A percentile compares a stretch with the other conserved stretches of the same genome.
Conservation (phyloP, 2,797 vertebrate species). For the Salmo trutta region DNA sequence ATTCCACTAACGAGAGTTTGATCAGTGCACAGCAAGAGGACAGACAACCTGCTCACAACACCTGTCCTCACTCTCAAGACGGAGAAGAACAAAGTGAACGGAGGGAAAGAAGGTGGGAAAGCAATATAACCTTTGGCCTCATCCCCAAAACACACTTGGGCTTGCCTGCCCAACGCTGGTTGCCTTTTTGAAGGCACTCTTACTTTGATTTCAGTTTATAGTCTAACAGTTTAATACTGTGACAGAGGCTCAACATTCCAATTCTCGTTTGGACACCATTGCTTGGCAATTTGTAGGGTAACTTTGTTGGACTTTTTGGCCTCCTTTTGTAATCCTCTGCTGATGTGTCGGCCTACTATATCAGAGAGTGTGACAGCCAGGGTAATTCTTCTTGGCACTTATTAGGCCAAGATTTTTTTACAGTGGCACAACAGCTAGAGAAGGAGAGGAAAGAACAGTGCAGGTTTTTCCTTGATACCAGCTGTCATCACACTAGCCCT, state of each 20-base stretch:
- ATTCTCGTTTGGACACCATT: constrained; percentile 50
- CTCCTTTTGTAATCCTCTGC: constrained; percentile 40
- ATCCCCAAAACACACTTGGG: constrained; percentile 59
- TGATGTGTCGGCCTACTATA: neutral
- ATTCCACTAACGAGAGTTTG: constrained; percentile 67
- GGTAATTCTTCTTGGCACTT: neutral
- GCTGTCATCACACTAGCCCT: no score
- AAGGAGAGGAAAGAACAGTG: neutral
- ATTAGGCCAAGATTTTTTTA: neutral
- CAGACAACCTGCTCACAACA: constrained; percentile 48
- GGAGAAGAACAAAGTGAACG: neutral
- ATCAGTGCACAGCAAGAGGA: constrained; percentile 58
- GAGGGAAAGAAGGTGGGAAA: constrained; percentile 51
- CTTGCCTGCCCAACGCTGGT: constrained; percentile 58
- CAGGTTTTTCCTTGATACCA: no score
- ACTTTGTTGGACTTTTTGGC: neutral
- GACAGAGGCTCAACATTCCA: constrained; percentile 65
- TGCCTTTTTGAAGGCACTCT: constrained; percentile 68
- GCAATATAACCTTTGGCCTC: constrained; percentile 70
- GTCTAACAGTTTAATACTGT: constrained; percentile 58
- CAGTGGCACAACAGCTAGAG: neutral
- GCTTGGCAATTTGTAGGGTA: no score
- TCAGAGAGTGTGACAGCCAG: no score
- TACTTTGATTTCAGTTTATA: constrained; percentile 60
- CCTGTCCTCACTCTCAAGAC: constrained; percentile 8